Conservation (phyloP, 2,888 invertebrate species). For the Drosophila percnosoma region DNA sequence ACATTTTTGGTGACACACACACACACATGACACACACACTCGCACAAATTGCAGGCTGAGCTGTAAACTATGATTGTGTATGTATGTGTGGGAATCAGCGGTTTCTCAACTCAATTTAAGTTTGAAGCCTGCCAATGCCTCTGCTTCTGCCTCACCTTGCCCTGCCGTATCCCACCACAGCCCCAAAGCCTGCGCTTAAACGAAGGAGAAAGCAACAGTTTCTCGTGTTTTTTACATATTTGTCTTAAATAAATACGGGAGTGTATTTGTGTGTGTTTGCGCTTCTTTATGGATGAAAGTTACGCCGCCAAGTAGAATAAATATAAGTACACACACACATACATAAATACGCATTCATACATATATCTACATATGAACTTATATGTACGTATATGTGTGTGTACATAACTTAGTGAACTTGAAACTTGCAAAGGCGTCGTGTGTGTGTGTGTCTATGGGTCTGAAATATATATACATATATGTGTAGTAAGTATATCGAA, state of each 20-base stretch:
- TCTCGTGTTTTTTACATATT: slow-evolving; percentile 57
- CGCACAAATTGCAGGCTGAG: slow-evolving; percentile 52
- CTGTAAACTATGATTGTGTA: slow-evolving; percentile 3
- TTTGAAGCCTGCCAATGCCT: slow-evolving; percentile 37
- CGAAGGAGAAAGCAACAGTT: slow-evolving; percentile 70
- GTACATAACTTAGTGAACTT: slow-evolving; percentile 80
- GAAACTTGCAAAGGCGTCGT: slow-evolving; percentile 61
- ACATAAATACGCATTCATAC: slow-evolving; percentile 36
- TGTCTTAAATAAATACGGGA: slow-evolving; percentile 77
- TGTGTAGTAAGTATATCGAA: slow-evolving; percentile 49
- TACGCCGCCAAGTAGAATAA: slow-evolving; percentile 62
- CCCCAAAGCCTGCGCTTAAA: neutral
- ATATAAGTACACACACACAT: slow-evolving; percentile 57
- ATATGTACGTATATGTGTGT: slow-evolving; percentile 41
- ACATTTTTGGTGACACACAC: slow-evolving; percentile 66
- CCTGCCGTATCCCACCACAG: slow-evolving; percentile 4
- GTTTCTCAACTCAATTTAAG: slow-evolving; percentile 68
- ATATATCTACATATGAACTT: slow-evolving; percentile 7
- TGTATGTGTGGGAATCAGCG: slow-evolving; percentile 24
- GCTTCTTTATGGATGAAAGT: slow-evolving; percentile 76
- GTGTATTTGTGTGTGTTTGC: slow-evolving; percentile 38
- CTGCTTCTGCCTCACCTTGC: neutral
- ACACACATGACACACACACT: slow-evolving; percentile 12
- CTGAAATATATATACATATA: slow-evolving; percentile 30
- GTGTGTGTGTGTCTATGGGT: slow-evolving; percentile 14